Percentiles rank a stretch among this genome's conserved stretches.
Evolutionary conservation across 2,888 invertebrate genomes (phyloP).

Genomic region (Tigriopus californicus): DNA sequence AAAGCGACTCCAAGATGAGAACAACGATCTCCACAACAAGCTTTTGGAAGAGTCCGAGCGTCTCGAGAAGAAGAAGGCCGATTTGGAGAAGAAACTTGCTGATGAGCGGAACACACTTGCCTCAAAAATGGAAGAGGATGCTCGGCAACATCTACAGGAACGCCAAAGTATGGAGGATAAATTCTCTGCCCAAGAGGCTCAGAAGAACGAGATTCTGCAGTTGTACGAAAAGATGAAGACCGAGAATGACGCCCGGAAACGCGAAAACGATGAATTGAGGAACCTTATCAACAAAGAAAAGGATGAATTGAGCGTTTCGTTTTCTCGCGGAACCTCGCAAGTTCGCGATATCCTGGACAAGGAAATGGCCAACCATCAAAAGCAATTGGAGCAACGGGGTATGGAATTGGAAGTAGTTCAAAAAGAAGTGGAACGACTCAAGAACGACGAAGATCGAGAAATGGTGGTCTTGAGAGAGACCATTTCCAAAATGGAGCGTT

Average conservation of each 20-base stretch:
- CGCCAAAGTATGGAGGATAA: too few relatives aligned
- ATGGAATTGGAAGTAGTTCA: not conserved
- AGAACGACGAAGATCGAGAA: not conserved
- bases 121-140: not conserved
- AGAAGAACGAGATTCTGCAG: slow-evolving; percentile 5
- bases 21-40: not conserved
- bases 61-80: slow-evolving; percentile 17
- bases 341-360: not conserved
- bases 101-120: not conserved
- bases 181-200: too few relatives aligned
- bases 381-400: not conserved
- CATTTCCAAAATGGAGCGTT: not conserved
- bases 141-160: not conserved
- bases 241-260: slow-evolving; percentile 1
- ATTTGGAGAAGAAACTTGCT: not conserved
- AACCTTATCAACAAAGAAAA: not conserved
- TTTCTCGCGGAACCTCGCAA: not conserved
- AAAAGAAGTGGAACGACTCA: not conserved
- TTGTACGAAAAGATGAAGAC: slow-evolving; percentile 6
- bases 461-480: not conserved
- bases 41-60: slow-evolving; percentile 23
- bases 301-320: not conserved
- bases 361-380: not conserved
- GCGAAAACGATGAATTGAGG: slow-evolving; percentile 2
- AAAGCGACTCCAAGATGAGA: not conserved